phyloP scores from a whole-genome alignment of 2,113 vertebrate species.

The Lynx canadensis region DNA sequence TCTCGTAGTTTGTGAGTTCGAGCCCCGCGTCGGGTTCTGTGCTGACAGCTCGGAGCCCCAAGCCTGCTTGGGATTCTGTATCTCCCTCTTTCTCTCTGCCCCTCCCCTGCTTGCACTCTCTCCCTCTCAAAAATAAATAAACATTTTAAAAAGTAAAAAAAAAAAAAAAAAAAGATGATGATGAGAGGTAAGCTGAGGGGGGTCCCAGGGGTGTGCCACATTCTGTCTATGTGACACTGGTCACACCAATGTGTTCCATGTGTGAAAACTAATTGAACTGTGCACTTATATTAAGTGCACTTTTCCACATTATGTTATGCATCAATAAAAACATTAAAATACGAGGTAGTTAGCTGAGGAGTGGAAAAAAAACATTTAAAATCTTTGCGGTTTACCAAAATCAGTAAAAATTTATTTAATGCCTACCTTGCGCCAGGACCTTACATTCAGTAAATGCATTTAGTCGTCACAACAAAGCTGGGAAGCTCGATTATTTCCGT shows the following conservation, averaged over 20 bases:
- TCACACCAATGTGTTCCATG: accelerated
- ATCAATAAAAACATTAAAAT: background rate
- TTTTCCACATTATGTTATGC: background rate
- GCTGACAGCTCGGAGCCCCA: no score
- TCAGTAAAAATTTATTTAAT: background rate
- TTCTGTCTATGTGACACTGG: background rate
- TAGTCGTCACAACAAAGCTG: background rate
- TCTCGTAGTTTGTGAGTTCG: no score
- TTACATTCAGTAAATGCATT: background rate
- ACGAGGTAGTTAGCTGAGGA: background rate
- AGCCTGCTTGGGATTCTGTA: no score
- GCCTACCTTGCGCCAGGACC: background rate
- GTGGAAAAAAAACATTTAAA: background rate
- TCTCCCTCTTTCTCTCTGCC: no score
- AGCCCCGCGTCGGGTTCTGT: no score
- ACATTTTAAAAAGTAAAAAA: no score
- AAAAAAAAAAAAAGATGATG: background rate
- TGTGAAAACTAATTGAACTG: background rate
- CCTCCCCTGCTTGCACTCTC: no score
- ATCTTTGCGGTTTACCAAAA: background rate
- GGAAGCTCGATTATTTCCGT: background rate
- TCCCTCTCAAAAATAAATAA: no score
- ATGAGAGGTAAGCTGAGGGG: background rate
- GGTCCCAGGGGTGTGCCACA: accelerated
- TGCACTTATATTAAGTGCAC: no score